These are phyloP conservation scores for Cydia splendana DNA, from an alignment of 1,140 invertebrate genomes.

Conservation along the genomic window DNA sequence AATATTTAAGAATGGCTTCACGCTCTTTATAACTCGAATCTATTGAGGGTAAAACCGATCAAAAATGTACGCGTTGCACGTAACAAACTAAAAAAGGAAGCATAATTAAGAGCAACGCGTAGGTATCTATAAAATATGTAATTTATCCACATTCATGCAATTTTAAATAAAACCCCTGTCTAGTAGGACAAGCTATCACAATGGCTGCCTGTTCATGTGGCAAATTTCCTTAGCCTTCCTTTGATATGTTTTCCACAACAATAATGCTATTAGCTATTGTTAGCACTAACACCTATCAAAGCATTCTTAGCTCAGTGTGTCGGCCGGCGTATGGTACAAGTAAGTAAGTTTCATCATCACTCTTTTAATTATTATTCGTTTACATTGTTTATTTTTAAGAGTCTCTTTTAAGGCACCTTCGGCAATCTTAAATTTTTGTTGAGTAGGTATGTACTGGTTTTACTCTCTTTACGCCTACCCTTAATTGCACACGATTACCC, in stretches of 20 bases:
- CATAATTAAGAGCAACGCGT: no score
- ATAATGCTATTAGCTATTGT: conserved; percentile 28
- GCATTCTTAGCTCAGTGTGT: neutral
- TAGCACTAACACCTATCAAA: conserved; percentile 25
- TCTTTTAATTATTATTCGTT: neutral
- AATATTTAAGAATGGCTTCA: no score
- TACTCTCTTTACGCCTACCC: no score
- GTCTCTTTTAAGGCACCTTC: no score
- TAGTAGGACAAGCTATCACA: neutral
- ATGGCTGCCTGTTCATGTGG: neutral
- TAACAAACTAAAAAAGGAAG: no score
- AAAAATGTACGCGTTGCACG: no score
- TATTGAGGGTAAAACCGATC: no score
- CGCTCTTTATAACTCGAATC: no score
- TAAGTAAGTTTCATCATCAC: neutral
- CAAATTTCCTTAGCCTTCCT: conserved; percentile 20
- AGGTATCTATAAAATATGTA: no score
- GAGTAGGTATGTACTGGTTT: no score
- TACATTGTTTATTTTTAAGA: neutral
- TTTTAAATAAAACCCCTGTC: neutral
- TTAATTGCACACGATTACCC: neutral
- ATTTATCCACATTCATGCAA: no score
- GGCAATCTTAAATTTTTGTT: no score
- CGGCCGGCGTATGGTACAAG: neutral
- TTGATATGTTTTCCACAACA: conserved; percentile 28